These are phyloP conservation scores for Scaptomyza reducta DNA, from an alignment of 2,888 invertebrate species.

Conservation along the genomic window DNA sequence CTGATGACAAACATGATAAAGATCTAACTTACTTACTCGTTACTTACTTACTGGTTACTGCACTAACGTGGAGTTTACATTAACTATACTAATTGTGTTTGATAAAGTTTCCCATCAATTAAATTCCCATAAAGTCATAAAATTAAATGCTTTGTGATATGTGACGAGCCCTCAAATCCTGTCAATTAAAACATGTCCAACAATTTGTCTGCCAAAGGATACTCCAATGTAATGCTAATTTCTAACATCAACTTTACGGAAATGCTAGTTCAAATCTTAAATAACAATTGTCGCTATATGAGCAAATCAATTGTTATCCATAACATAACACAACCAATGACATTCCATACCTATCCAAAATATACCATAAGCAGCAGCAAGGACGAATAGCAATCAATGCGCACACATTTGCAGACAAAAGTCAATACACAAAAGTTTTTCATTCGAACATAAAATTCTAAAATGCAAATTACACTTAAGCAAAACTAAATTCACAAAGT, in stretches of 20 bases:
- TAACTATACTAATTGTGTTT: background rate
- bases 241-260: background rate
- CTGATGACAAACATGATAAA: conserved; percentile 13
- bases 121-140: conserved; percentile 40
- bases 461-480: conserved; percentile 43
- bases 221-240: conserved; percentile 45
- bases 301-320: conserved; percentile 44
- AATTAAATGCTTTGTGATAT: conserved; percentile 12
- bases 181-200: conserved; percentile 38
- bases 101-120: conserved; percentile 29
- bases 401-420: conserved; percentile 40
- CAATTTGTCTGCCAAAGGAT: conserved; percentile 24
- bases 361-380: background rate
- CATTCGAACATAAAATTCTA: conserved; percentile 35
- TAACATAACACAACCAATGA: conserved; percentile 26
- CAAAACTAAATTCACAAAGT: conserved; percentile 24
- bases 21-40: background rate
- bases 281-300: conserved; percentile 54
- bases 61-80: background rate
- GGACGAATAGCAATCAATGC: conserved; percentile 6
- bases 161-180: background rate
- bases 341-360: conserved; percentile 6
- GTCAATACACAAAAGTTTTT: conserved; percentile 48
- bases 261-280: conserved; percentile 9
- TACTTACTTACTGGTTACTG: background rate